Conservation (phyloP, 2,888 invertebrate genomes). For the Apoda limacodes region DNA sequence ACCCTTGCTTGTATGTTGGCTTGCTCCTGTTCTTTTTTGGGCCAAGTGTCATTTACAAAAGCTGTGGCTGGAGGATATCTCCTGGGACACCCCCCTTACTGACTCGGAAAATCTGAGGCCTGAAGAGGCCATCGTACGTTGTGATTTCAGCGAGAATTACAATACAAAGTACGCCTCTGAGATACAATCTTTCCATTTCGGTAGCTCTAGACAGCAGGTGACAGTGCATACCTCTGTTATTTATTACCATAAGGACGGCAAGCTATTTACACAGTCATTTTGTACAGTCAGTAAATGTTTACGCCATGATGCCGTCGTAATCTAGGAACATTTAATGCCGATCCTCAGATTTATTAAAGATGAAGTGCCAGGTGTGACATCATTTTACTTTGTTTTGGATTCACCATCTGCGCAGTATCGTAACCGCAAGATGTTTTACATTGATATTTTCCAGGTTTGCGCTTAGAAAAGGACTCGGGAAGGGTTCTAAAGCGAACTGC, state of each 20-base stretch:
- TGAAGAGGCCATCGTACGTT: slow-evolving; percentile 9
- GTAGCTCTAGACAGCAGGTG: slow-evolving; percentile 9
- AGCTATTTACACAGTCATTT: slow-evolving; percentile 5
- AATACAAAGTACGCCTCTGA: slow-evolving; percentile 9
- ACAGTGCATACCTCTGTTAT: slow-evolving; percentile 7
- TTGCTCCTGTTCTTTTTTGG: too few relatives aligned
- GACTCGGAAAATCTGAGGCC: too few relatives aligned
- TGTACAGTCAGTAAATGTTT: slow-evolving; percentile 8
- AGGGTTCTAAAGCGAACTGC: too few relatives aligned
- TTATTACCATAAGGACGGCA: background rate
- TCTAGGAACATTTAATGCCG: slow-evolving; percentile 11
- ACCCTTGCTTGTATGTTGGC: too few relatives aligned
- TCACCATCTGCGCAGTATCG: slow-evolving; percentile 8
- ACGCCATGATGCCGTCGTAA: slow-evolving; percentile 8
- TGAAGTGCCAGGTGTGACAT: slow-evolving; percentile 1
- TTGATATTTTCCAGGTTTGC: too few relatives aligned
- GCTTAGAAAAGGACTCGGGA: too few relatives aligned
- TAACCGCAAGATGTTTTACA: slow-evolving; percentile 5
- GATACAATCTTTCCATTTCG: slow-evolving; percentile 12
- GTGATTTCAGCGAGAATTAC: slow-evolving; percentile 13
- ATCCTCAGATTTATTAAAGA: slow-evolving; percentile 3
- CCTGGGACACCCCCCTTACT: too few relatives aligned
- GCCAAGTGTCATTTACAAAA: too few relatives aligned
- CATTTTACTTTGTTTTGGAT: slow-evolving; percentile 8
- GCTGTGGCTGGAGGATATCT: too few relatives aligned